Evolutionary conservation across 1,140 invertebrate species (phyloP).

Genomic region (Platorchestia sp.): DNA sequence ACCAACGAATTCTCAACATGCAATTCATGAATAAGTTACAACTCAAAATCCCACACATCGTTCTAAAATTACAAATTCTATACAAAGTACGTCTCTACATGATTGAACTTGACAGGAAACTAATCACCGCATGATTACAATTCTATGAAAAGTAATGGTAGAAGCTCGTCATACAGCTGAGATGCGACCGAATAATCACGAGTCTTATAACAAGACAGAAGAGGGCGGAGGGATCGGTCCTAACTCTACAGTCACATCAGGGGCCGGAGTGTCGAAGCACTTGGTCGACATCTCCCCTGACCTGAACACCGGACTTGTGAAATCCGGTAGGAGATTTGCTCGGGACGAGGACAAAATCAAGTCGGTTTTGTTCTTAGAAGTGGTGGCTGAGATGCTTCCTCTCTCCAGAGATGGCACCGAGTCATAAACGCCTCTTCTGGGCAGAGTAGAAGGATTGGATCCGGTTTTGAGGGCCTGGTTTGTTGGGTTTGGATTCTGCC

Average conservation of each 20-base stretch:
- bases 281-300: not conserved
- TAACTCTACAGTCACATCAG: not conserved
- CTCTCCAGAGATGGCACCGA: not conserved
- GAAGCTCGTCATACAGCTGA: not conserved
- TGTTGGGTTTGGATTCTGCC: not conserved
- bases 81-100: not conserved
- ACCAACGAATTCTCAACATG: no score
- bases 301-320: not conserved
- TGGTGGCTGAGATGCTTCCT: not conserved
- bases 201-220: not conserved
- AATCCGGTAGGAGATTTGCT: not conserved
- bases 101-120: not conserved
- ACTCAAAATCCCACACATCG: no score
- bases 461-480: not conserved
- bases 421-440: conserved; percentile 18
- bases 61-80: no score
- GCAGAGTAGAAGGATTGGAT: not conserved
- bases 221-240: not conserved
- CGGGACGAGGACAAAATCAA: not conserved
- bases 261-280: not conserved
- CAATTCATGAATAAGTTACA: no score
- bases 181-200: not conserved
- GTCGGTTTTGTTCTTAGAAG: not conserved
- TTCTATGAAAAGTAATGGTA: not conserved
- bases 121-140: not conserved